These are phyloP conservation scores for Pseudotriccus pelzelni DNA, from an alignment of 2,797 vertebrate species.

Conservation along the genomic window DNA sequence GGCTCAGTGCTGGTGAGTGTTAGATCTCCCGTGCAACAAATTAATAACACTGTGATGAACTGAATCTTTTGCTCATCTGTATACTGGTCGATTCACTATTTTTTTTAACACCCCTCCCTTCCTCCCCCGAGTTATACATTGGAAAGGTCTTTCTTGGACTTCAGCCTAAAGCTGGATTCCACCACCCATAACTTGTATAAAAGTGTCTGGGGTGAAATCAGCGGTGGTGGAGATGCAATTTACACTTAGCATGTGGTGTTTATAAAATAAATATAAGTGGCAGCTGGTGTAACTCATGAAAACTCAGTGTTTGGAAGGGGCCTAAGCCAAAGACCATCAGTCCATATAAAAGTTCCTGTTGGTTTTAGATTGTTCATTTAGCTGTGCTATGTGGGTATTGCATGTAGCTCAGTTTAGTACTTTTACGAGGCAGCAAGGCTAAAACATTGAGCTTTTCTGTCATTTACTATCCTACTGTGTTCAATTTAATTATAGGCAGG, in stretches of 20 bases:
- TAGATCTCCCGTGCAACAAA: background rate
- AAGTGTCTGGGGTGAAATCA: conserved; percentile 34
- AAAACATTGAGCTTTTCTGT: background rate
- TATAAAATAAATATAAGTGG: conserved; percentile 53
- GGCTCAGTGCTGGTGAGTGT: conserved; percentile 15
- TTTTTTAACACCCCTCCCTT: background rate
- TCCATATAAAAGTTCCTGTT: conserved; percentile 25
- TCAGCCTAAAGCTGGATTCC: background rate
- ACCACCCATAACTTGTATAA: background rate
- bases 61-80: background rate
- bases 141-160: conserved; percentile 3
- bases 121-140: background rate
- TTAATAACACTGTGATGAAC: background rate
- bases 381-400: background rate
- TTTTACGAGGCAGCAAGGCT: background rate
- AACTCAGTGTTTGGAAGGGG: background rate
- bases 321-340: conserved; percentile 12
- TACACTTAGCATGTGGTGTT: conserved; percentile 42
- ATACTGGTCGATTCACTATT: background rate
- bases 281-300: conserved; percentile 31
- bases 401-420: background rate
- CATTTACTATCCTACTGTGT: conserved; percentile 21
- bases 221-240: background rate
- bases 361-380: conserved; percentile 34
- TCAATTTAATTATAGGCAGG: background rate